A percentile compares a stretch with the other conserved stretches of the same genome.
phyloP scores from a whole-genome alignment of 2,888 invertebrate genomes.

The Agrotis puta region DNA sequence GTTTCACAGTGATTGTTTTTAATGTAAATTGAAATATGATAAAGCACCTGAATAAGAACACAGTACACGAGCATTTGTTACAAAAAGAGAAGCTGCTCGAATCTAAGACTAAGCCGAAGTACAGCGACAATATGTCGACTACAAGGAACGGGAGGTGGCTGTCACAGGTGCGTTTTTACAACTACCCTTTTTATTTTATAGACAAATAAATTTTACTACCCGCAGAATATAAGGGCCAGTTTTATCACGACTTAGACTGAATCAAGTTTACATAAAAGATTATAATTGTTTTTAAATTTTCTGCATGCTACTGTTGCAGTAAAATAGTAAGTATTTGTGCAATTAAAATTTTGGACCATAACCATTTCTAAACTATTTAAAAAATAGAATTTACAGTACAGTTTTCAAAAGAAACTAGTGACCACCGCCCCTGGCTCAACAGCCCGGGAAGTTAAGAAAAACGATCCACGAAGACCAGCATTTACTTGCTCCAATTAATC shows the following conservation, averaged over 20 bases:
- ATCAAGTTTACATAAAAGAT: neutral
- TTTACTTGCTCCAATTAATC: too few relatives aligned
- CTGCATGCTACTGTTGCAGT: neutral
- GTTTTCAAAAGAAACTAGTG: too few relatives aligned
- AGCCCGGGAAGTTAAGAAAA: too few relatives aligned
- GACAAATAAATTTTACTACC: neutral
- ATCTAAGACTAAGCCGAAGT: slow-evolving; percentile 75
- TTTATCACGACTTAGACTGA: neutral
- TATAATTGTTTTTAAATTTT: neutral
- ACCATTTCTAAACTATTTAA: too few relatives aligned
- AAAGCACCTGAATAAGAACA: slow-evolving; percentile 82
- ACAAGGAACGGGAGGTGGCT: slow-evolving; percentile 81
- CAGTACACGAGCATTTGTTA: slow-evolving; percentile 83
- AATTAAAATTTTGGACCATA: neutral
- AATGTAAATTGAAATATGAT: slow-evolving; percentile 69
- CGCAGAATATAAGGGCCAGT: neutral
- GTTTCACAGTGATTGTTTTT: slow-evolving; percentile 44
- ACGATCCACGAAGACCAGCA: too few relatives aligned
- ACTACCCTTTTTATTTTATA: slow-evolving; percentile 39
- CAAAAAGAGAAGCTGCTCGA: slow-evolving; percentile 78
- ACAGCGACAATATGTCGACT: slow-evolving; percentile 75
- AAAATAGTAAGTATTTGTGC: neutral
- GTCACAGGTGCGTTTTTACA: slow-evolving; percentile 77
- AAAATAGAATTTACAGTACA: too few relatives aligned
- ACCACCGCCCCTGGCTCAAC: too few relatives aligned